These are phyloP conservation scores for Pithys albifrons DNA, from an alignment of 2,113 vertebrate genomes.

Conservation along the genomic window DNA sequence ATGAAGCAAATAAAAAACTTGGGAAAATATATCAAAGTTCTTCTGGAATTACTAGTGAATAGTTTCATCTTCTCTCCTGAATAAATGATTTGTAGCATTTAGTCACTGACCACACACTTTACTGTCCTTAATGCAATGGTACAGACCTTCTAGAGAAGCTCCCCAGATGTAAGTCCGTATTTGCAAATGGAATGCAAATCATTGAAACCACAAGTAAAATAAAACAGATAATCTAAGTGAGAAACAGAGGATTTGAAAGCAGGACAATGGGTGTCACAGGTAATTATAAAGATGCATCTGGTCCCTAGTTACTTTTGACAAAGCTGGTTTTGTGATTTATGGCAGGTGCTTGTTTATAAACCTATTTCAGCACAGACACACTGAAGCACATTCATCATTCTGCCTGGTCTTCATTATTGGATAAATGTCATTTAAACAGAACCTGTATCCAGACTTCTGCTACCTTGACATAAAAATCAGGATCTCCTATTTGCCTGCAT, in stretches of 20 bases:
- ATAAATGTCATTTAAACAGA: constrained; percentile 73
- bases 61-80: neutral
- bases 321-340: constrained; percentile 81
- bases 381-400: constrained; percentile 79
- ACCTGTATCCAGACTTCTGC: constrained; percentile 50
- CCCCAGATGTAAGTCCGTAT: neutral
- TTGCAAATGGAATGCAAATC: constrained; percentile 49
- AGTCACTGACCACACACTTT: neutral
- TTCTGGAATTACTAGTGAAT: neutral
- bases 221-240: constrained; percentile 53
- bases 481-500: constrained; percentile 21
- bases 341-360: constrained; percentile 80
- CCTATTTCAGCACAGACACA: constrained; percentile 71
- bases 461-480: constrained; percentile 46
- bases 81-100: neutral
- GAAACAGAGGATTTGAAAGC: constrained; percentile 59
- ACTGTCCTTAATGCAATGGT: neutral
- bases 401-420: constrained; percentile 76
- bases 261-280: constrained; percentile 69
- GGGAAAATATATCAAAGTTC: neutral
- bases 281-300: constrained; percentile 83
- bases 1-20: neutral
- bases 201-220: neutral
- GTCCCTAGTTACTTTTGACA: constrained; percentile 78
- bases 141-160: neutral